Percentiles rank a stretch among this genome's conserved stretches.
Conservation (phyloP, 2,113 vertebrate species). For the Pituophis catenifer region DNA sequence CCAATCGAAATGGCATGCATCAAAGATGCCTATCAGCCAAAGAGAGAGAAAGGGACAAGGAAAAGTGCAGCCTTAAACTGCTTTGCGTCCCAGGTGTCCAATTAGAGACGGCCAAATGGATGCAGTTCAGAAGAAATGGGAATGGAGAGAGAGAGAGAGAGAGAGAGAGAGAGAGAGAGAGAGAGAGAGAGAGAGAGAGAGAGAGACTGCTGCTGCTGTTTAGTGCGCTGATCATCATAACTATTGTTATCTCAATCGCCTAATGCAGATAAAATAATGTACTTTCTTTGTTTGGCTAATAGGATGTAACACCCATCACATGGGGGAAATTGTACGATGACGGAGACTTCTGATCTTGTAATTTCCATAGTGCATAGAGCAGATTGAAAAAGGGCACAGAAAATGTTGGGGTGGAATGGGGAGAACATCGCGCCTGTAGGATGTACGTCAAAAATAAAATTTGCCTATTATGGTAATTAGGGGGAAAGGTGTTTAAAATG, state of each 20-base stretch:
- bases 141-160: conserved; percentile 38
- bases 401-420: not conserved
- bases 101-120: conserved; percentile 60
- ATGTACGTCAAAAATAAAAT: conserved; percentile 28
- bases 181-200: conserved; percentile 27
- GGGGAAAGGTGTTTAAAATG: conserved; percentile 27
- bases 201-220: not conserved
- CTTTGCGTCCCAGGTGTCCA: conserved; percentile 48
- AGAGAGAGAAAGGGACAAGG: conserved; percentile 41
- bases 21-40: conserved; percentile 52
- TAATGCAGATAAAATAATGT: conserved; percentile 42
- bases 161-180: conserved; percentile 17
- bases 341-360: conserved; percentile 5
- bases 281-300: conserved; percentile 59
- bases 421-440: conserved; percentile 4
- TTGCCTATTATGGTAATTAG: conserved; percentile 46
- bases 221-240: conserved; percentile 10
- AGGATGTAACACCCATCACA: conserved; percentile 23
- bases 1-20: conserved; percentile 34
- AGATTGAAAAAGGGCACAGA: not conserved
- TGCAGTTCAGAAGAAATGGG: conserved; percentile 38
- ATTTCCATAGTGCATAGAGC: conserved; percentile 35
- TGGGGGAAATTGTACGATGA: conserved; percentile 1
- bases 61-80: conserved; percentile 36
- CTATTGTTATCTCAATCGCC: conserved; percentile 7